Evolutionary conservation across 1,140 invertebrate genomes (phyloP), one percentile per base, ranked within the genome.

Genomic region (Sminthurides bifidus): DNA sequence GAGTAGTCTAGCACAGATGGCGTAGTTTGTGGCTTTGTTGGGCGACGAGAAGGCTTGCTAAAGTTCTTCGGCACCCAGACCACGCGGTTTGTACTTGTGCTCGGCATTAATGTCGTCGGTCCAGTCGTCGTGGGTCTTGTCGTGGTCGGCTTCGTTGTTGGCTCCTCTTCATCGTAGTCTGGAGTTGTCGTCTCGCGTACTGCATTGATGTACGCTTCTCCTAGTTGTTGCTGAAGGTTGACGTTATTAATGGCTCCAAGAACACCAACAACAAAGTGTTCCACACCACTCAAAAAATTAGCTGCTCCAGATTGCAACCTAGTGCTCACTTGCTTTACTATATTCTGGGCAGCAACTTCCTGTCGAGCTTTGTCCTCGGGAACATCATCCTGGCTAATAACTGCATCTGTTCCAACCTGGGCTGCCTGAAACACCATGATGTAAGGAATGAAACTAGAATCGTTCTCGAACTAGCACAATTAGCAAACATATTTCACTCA

Each of bases 221-320:
- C 29, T 5, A 8, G 3, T 30, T 49, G 5, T 5, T 14, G 14
- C 14, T 26, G 17, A 45, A 45, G 6, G 19, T 45, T 45, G 12
- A 45, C 43, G 23, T 49, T 49, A 31, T 49, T 26, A 49, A 49
- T 49, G 3, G 46, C 46, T 49, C 46, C 46, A n/a, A 49, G 35
- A 10, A 49, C 46, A 6, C 46, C 46, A 33, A 49, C 46, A 8
- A 49, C 27, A 35, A 49, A 49, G 21, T 49, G 27, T 33, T 49
- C 27, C 3, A 49, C 46, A 8, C 46, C 46, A 33, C 35, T 29
- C 19, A 49, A 33, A 3, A 49, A 29, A 19, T 49, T 49, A 21
- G 5, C 6, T 10, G 46, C 29, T 24, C 46, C 46, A 26, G 10
- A 5, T 17, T 17, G n/a, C 6, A 49, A 6, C 14, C 21, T 19